Base-by-base conservation (phyloP, 2,797 vertebrate genomes). In the Schizothorax lantsangensis region DNA sequence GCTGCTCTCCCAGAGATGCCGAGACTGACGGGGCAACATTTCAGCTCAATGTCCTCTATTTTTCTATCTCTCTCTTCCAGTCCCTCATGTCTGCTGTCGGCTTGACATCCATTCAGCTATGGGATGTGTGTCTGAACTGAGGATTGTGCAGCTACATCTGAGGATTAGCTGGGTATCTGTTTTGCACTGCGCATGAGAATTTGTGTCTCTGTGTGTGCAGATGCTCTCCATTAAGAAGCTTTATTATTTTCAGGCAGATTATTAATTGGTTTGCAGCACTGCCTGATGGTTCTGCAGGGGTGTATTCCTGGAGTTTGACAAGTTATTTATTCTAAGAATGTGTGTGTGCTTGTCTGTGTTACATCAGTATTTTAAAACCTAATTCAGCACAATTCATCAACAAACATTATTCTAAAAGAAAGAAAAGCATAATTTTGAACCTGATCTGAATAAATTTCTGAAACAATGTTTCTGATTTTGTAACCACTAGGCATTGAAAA, bases 101-200 rank as follows among this genome's bases (percentile, higher is more conserved):
- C 82, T 80, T 59, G 66, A 84, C 77, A 80, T 68, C 62, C 36
- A 77, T 72, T 77, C 57, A 66, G 62, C 30, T 78, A 47, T 23
- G 64, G 78, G 75, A 87, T 57, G 64, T 62, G 36, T 26, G 66
- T 64, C 81, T 84, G 75, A 84, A 83, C 74, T 68, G 40, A 54
- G 82, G 43, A 84, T 73, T 79, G 57, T 79, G 30, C 36, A 17
- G 74, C 73, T 69, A 62, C 26, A 17, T 77, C 47, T 79, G 30
- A 72, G 81, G 75, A 87, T 87, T 84, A 84, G 26, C 77, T 62
- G 83, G 77, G 78, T 66, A 74, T 87, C 33, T 71, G 40, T 79
- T 73, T 78, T 79, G 54, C 75, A 84, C 36, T 52, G 72, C 40
- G 57, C 10, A 38, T 59, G 17, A 85, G 33, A 84, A 62, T 33